Evolutionary conservation across 2,888 invertebrate species (phyloP).

Genomic region (Xestia sexstrigata): DNA sequence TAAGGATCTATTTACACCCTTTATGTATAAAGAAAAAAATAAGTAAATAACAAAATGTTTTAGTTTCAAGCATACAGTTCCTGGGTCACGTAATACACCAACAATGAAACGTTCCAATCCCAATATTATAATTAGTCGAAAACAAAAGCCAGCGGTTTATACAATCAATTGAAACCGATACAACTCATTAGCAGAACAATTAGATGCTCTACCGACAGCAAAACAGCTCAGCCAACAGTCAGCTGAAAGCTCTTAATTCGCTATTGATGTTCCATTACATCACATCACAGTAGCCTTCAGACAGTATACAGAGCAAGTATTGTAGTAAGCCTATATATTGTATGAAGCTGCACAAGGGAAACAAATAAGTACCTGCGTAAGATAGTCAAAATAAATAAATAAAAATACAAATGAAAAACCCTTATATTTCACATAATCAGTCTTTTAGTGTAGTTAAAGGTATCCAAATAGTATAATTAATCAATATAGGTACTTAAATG

Average conservation of each 20-base stretch:
- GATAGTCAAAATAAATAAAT: too few species aligned
- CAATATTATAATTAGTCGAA: slow-evolving; percentile 12
- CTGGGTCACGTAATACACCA: not conserved
- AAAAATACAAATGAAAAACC: too few species aligned
- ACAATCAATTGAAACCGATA: slow-evolving; percentile 33
- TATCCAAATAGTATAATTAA: too few species aligned
- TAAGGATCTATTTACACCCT: too few species aligned
- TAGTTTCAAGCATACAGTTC: not conserved
- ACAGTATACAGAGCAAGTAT: slow-evolving; percentile 8
- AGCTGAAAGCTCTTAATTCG: slow-evolving; percentile 38
- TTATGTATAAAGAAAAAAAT: not conserved
- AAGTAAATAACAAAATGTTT: not conserved
- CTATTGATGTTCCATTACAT: slow-evolving; percentile 53
- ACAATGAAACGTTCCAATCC: slow-evolving; percentile 5
- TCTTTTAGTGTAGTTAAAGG: too few species aligned
- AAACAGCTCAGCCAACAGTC: slow-evolving; percentile 33
- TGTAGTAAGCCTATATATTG: slow-evolving; percentile 1
- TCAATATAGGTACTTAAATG: too few species aligned
- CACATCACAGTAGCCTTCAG: slow-evolving; percentile 19
- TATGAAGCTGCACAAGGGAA: slow-evolving; percentile 7
- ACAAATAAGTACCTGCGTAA: not conserved
- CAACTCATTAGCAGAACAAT: slow-evolving; percentile 42
- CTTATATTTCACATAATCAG: too few species aligned
- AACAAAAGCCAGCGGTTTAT: slow-evolving; percentile 10
- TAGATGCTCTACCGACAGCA: slow-evolving; percentile 27